Evolutionary conservation across 2,113 vertebrate species (phyloP).

Genomic region (Monarcha castaneiventris): DNA sequence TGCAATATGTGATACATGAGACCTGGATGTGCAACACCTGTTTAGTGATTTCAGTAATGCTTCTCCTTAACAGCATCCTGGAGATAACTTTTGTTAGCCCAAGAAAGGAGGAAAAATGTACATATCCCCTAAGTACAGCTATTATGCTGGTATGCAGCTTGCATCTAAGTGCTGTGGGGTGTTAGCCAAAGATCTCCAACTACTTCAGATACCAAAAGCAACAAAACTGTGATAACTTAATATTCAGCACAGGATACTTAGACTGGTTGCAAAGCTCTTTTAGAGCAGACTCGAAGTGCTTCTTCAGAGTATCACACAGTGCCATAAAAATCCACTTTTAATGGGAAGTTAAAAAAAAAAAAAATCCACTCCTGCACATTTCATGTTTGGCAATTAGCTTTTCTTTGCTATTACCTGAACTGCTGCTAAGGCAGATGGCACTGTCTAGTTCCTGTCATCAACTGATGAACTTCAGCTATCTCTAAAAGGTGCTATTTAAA

Average conservation of each 20-base stretch:
- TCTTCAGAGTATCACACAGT: background rate
- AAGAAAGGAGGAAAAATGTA: background rate
- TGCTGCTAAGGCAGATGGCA: slow-evolving; percentile 61
- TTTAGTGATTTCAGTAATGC: background rate
- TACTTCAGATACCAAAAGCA: background rate
- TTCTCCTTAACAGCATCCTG: background rate
- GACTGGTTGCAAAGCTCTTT: background rate
- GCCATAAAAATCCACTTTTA: background rate
- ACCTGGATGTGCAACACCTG: background rate
- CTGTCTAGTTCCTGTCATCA: slow-evolving; percentile 58
- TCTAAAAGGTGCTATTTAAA: slow-evolving; percentile 8
- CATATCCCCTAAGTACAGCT: background rate
- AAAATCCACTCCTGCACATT: background rate
- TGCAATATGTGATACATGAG: background rate
- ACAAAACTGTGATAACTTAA: background rate
- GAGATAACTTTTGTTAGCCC: background rate
- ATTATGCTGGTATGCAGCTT: background rate
- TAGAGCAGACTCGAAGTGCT: background rate
- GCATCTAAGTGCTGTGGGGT: background rate
- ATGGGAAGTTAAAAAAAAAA: background rate
- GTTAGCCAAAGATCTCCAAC: background rate
- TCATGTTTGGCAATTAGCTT: slow-evolving; percentile 17
- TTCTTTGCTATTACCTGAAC: slow-evolving; percentile 53
- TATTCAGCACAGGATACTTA: background rate
- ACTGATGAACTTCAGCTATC: slow-evolving; percentile 58